Evolutionary conservation across 2,888 invertebrate species (phyloP).

Genomic region (Himalopsyche anomala): DNA sequence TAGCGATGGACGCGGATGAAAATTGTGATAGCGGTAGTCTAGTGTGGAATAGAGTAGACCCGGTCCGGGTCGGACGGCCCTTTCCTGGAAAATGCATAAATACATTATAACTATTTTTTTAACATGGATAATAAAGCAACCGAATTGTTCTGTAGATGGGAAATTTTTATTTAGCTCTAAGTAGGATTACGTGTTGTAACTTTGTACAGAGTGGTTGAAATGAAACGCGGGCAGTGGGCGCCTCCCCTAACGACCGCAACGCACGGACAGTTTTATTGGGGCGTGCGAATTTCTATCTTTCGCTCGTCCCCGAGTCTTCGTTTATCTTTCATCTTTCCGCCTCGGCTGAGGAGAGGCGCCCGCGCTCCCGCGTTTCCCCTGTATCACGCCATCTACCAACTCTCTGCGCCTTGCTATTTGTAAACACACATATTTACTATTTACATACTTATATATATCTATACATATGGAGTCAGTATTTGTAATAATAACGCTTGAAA

Average conservation of each 20-base stretch:
- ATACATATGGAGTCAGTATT: constrained; percentile 81
- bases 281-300: not conserved
- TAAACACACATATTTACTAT: constrained; percentile 70
- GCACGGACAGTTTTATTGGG: not conserved
- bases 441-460: constrained; percentile 66
- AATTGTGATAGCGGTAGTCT: constrained; percentile 64
- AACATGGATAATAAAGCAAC: constrained; percentile 64
- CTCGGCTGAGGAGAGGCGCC: not conserved
- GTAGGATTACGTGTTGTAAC: constrained; percentile 71
- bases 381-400: constrained; percentile 66
- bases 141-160: constrained; percentile 66
- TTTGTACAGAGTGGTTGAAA: constrained; percentile 69
- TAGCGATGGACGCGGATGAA: constrained; percentile 38
- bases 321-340: not conserved
- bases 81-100: constrained; percentile 63
- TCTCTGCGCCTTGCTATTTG: constrained; percentile 71
- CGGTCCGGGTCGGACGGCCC: constrained; percentile 51
- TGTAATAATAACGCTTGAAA: constrained; percentile 92
- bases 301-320: not conserved
- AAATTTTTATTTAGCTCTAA: constrained; percentile 67
- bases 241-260: not conserved
- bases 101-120: constrained; percentile 65
- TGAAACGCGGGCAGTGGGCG: constrained; percentile 51
- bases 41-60: constrained; percentile 53
- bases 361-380: constrained; percentile 57